Conservation (phyloP, 2,797 vertebrate genomes). For the Eulemur mongoz region DNA sequence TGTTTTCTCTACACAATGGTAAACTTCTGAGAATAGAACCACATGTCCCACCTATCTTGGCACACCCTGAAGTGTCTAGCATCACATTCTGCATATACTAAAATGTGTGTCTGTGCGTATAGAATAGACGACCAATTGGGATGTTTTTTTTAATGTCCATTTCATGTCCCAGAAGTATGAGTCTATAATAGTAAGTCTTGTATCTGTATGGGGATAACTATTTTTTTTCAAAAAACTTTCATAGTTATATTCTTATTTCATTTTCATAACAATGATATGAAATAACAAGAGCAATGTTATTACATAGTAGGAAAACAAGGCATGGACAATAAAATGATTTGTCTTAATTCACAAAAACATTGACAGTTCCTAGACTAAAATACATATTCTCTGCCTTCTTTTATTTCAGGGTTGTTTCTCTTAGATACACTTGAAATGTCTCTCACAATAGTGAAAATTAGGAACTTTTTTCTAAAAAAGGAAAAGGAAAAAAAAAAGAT, state of each 20-base stretch:
- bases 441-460: background rate
- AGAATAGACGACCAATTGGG: background rate
- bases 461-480: background rate
- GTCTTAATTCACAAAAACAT: background rate
- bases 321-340: background rate
- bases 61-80: background rate
- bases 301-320: background rate
- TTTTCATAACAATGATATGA: background rate
- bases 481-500: background rate
- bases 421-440: background rate
- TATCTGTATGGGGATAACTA: background rate
- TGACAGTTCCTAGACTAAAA: background rate
- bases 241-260: background rate
- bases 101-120: background rate
- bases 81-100: background rate
- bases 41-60: fast-evolving
- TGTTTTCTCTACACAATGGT: background rate
- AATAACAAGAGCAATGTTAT: background rate
- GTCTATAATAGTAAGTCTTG: background rate
- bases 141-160: background rate
- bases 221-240: background rate
- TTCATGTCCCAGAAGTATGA: background rate
- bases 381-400: background rate
- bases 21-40: background rate
- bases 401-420: background rate